Percentiles rank a stretch among this genome's conserved stretches.
Conservation (phyloP, 2,888 invertebrate species). For the Onchidella celtica region DNA sequence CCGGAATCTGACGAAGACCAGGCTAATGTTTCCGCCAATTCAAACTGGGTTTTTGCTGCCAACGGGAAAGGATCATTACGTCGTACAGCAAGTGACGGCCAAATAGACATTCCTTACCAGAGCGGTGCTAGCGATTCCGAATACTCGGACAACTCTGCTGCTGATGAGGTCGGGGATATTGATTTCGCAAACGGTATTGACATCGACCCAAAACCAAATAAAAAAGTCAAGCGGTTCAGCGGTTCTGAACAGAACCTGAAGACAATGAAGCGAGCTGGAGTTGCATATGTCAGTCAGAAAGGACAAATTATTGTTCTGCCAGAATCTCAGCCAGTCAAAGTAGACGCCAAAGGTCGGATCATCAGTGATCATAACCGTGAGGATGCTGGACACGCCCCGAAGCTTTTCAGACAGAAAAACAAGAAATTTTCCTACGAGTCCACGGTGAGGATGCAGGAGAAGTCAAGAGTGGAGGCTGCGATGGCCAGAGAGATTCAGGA, state of each 20-base stretch:
- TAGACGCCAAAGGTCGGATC: conserved; percentile 39
- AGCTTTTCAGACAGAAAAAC: conserved; percentile 60
- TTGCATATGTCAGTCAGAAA: conserved; percentile 64
- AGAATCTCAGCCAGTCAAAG: conserved; percentile 55
- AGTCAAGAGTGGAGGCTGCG: conserved; percentile 52
- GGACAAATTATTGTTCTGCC: conserved; percentile 66
- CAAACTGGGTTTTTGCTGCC: conserved; percentile 32
- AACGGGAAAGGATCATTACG: background rate
- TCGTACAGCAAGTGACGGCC: background rate
- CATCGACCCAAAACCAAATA: background rate
- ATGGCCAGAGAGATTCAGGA: conserved; percentile 57
- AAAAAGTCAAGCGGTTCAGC: background rate
- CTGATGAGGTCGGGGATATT: conserved; percentile 34
- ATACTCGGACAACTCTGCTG: conserved; percentile 31
- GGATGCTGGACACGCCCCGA: conserved; percentile 55
- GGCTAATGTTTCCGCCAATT: background rate
- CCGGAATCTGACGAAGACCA: conserved; percentile 13
- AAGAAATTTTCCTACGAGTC: conserved; percentile 62
- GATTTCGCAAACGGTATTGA: conserved; percentile 35
- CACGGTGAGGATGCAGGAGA: conserved; percentile 58
- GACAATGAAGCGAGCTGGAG: conserved; percentile 64
- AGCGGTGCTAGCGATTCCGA: background rate
- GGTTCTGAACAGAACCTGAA: conserved; percentile 45
- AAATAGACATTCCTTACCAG: background rate
- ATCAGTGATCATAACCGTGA: conserved; percentile 33